Conservation (phyloP, 2,888 invertebrate genomes). For the Metopia argyrocephala region DNA sequence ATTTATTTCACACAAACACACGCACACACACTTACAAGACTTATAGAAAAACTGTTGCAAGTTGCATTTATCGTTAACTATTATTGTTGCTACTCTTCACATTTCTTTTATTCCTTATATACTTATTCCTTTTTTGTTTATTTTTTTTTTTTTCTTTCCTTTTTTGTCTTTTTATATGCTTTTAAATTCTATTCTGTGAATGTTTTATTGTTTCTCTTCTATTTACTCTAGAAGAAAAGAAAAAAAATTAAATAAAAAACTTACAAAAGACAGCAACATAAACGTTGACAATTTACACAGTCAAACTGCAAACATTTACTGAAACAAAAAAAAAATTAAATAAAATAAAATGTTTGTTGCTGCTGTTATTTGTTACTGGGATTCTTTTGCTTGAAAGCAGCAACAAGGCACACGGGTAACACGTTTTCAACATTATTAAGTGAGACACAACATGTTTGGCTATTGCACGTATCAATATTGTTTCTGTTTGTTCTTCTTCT, state of each 20-base stretch:
- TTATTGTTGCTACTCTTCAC: conserved; percentile 55
- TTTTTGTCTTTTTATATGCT: neutral
- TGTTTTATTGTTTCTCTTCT: conserved; percentile 15
- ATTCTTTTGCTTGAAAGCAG: conserved; percentile 2
- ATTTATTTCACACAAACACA: conserved; percentile 40
- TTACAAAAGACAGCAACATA: neutral
- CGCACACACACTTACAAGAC: neutral
- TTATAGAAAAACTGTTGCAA: conserved; percentile 1
- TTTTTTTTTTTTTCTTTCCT: conserved; percentile 11
- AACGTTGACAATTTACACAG: conserved; percentile 51
- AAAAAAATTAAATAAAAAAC: conserved; percentile 1
- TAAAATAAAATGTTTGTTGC: too few relatives aligned
- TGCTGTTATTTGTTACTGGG: neutral
- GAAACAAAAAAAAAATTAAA: too few relatives aligned
- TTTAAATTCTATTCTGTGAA: neutral
- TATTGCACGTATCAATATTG: conserved; percentile 43
- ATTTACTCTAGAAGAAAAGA: conserved; percentile 30
- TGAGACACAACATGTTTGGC: conserved; percentile 54
- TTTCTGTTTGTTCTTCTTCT: neutral
- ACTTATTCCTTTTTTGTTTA: too few relatives aligned
- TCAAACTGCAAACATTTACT: conserved; percentile 24
- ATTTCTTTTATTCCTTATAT: too few relatives aligned
- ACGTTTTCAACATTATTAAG: conserved; percentile 54
- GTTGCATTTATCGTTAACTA: conserved; percentile 54
- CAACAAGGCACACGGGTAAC: conserved; percentile 20